Percentiles rank a stretch among this genome's conserved stretches.
These are phyloP conservation scores for Leucoraja erinaceus DNA, from an alignment of 2,113 vertebrate genomes.

Conservation along the genomic window DNA sequence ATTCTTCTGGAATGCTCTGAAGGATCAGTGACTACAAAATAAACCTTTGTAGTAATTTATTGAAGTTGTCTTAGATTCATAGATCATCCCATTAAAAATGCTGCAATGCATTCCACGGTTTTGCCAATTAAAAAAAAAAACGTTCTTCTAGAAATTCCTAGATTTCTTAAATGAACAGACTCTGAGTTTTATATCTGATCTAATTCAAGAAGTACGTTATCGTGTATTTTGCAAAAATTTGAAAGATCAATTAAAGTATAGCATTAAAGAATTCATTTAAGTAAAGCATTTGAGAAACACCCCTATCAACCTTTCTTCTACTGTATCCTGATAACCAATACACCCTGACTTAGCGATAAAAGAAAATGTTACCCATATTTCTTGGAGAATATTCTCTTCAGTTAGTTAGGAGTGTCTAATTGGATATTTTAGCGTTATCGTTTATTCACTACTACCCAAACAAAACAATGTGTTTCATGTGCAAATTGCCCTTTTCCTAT, in stretches of 20 bases:
- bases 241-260: background rate
- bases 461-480: background rate
- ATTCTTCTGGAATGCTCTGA: constrained; percentile 39
- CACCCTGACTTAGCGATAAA: background rate
- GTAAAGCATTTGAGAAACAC: background rate
- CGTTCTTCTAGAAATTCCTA: background rate
- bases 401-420: background rate
- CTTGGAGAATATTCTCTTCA: background rate
- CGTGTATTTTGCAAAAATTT: background rate
- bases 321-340: background rate
- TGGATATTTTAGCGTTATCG: background rate
- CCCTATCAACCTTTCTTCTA: background rate
- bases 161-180: background rate
- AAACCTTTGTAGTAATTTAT: constrained; percentile 38
- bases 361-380: background rate
- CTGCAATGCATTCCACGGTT: constrained; percentile 21
- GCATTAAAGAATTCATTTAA: no score
- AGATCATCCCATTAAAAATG: constrained; percentile 32
- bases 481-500: background rate
- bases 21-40: constrained; percentile 44
- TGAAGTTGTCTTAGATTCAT: constrained; percentile 42
- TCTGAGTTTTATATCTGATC: background rate
- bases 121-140: constrained; percentile 2
- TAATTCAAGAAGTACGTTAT: no score
- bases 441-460: background rate